Evolutionary conservation across 2,888 invertebrate genomes (phyloP), one percentile per base, ranked within the genome.

Genomic region (Lycaena phlaeas): DNA sequence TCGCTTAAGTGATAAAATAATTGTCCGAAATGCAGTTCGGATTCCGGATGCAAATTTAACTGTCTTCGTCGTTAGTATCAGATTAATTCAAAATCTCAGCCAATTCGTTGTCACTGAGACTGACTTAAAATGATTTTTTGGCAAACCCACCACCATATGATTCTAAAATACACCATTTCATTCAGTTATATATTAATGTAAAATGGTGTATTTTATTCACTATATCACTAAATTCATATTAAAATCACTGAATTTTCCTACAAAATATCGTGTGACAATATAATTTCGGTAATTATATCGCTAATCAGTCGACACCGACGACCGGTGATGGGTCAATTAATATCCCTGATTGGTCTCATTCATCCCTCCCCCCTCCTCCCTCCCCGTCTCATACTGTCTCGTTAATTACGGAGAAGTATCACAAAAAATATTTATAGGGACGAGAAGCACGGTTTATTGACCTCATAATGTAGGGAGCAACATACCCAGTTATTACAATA

Each of bases 281-380:
- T 7, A 5, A 22, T 5, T 2, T 2, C 22, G 9, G 7, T 3
- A 22, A 22, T 22, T 22, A 6, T 9, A 5, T 2, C 22, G 2
- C 2, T 22, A 22, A 22, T 5, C 9, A 5, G 2, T 5, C 6
- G 22, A 6, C 5, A 6, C 9, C 22, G 22, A 2, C 2, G 22
- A 9, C 12, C 17, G 15, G 26, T 12, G 27, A 34, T 17, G 14
- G 15, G 17, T 12, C 25, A n/a, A 36, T 41, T 36, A 29, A 36
- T 36, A 36, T 11, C 28, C 9, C n/a, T 36, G 7, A 41, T 36
- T 36, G 36, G 17, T 12, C 11, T 14, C 36, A 25, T 28, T 27
- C 15, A 9, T 40, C 28, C 10, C 10, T 31, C 14, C 14, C 14
- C 7, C 2, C 4, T 31, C 10, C 17, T 31, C 9, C 17, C 4